Conservation (phyloP, 1,140 invertebrate genomes). For the Drosophila pandora region DNA sequence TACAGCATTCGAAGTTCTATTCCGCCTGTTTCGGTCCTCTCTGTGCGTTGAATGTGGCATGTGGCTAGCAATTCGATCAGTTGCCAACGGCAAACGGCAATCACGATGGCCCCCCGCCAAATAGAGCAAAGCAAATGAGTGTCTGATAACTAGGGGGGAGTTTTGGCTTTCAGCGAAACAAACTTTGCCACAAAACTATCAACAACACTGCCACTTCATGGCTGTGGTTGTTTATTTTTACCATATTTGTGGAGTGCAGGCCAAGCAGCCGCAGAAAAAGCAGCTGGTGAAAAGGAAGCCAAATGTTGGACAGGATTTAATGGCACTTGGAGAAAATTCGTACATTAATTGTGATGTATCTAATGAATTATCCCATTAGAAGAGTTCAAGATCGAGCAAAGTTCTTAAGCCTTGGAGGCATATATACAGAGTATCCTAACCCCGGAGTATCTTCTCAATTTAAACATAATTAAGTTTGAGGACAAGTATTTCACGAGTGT, state of each 20-base stretch:
- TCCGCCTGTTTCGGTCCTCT: conserved; percentile 6
- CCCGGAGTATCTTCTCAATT: too few species aligned
- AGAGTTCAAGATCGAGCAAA: too few species aligned
- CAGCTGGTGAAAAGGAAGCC: conserved; percentile 37
- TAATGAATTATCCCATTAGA: too few species aligned
- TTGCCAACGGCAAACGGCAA: conserved; percentile 52
- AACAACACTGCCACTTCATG: conserved; percentile 39
- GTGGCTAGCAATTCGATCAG: conserved; percentile 72
- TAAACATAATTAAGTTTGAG: too few species aligned
- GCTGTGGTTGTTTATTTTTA: conserved; percentile 30
- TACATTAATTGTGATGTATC: too few species aligned
- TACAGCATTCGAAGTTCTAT: conserved; percentile 19
- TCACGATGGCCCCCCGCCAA: conserved; percentile 50
- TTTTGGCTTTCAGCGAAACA: conserved; percentile 28
- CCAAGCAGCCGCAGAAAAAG: conserved; percentile 5
- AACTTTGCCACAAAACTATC: conserved; percentile 64
- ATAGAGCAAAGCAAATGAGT: conserved; percentile 60
- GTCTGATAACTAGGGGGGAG: conserved; percentile 49
- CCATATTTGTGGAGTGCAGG: conserved; percentile 18
- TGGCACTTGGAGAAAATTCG: conserved; percentile 5
- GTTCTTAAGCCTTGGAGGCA: too few species aligned
- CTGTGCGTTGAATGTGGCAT: conserved; percentile 39
- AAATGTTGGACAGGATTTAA: conserved; percentile 34
- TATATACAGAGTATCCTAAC: too few species aligned
- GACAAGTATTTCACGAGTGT: conserved; percentile 4